Evolutionary conservation across 2,888 invertebrate species (phyloP).

Genomic region (Halocaridina rubra): DNA sequence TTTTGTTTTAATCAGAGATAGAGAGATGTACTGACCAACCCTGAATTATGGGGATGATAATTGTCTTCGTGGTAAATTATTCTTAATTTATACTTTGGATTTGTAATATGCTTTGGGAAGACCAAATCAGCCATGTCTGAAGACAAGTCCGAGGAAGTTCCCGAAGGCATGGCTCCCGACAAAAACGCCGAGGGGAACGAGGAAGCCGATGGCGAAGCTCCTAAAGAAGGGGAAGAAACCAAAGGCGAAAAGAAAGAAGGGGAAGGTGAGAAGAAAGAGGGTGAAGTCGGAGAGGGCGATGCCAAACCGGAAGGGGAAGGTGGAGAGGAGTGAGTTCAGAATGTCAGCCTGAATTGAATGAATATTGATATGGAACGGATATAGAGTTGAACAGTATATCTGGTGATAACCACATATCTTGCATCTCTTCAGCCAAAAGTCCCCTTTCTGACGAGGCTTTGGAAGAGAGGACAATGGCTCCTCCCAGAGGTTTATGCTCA

Average conservation of each 20-base stretch:
- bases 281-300: background rate
- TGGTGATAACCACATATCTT: background rate
- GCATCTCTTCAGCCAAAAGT: background rate
- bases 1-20: too few relatives aligned
- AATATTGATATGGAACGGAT: background rate
- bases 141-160: background rate
- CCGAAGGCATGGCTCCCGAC: background rate
- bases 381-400: background rate
- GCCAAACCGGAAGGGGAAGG: background rate
- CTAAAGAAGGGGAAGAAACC: background rate
- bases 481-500: too few relatives aligned
- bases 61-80: too few relatives aligned
- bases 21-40: too few relatives aligned
- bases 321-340: conserved; percentile 4
- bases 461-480: too few relatives aligned
- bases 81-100: too few relatives aligned
- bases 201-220: background rate
- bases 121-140: too few relatives aligned
- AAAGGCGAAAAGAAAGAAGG: background rate
- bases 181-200: background rate
- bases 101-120: too few relatives aligned
- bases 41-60: too few relatives aligned
- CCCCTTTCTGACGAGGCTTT: background rate
- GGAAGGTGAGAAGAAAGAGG: background rate
- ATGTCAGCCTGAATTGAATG: background rate